Base-by-base conservation (phyloP, 2,888 invertebrate species). In the Agrotis clavis region DNA sequence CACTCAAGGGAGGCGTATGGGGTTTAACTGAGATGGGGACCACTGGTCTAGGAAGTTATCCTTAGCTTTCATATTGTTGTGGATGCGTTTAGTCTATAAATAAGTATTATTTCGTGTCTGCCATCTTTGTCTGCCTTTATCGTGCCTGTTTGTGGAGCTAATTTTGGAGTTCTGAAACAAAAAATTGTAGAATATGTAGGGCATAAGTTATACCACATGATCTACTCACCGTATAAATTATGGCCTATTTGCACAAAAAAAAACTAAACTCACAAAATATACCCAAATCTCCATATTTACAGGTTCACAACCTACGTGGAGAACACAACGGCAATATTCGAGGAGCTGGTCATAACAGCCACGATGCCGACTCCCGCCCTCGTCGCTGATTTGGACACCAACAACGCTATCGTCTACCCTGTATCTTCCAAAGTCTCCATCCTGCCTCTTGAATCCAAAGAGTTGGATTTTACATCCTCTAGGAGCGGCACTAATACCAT, bases 391-490 rank as follows among this genome's bases (percentile, higher is more conserved):
- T 16, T 94, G 0, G 82, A 89, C 4, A 89, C 94, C 0, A 88
- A 91, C 16, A 91, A 94, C 63, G 93, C 93, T 2, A 88, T 91
- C 0, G 95, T 96, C 77, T 96, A 92, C 83, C 97, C 97, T 0
- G 92, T 96, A 7, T 95, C 97, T 9, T 76, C 97, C 45, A 91
- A 94, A 61, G 92, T 94, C 3, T 92, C 94, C 4, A 94, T 97
- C 21, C 91, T 96, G 88, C 97, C 97, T 7, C 83, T 97, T n/a
- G 90, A 93, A 60, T 84, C 92, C 1, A 71, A 86, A 14, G 88
- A 92, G 6, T 96, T 90, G 74, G 84, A 85, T 0, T 96, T 93
- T 74, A 84, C 67, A 0, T 81, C 84, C 50, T 72, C 72, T 2
- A 68, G 50, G 1, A 67, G 78, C 1, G 86, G 79, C 0, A 77